phyloP scores from a whole-genome alignment of 2,797 vertebrate species.

The Hephaestus fuliginosus region DNA sequence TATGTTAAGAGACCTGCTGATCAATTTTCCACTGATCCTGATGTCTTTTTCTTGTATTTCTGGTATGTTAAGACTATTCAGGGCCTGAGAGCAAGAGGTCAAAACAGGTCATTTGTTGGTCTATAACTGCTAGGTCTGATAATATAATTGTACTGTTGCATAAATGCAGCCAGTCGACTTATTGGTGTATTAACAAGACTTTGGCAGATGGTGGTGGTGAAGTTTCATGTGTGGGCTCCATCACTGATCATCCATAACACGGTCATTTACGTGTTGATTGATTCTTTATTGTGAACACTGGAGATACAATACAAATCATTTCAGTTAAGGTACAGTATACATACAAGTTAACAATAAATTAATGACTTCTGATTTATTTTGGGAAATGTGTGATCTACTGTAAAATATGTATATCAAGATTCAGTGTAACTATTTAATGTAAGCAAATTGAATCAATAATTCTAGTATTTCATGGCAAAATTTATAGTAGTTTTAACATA shows the following conservation, averaged over 20 bases:
- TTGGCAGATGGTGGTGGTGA: constrained; percentile 48
- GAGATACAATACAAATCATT: constrained; percentile 64
- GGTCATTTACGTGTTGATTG: not conserved
- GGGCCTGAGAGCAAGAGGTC: not conserved
- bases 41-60: no score
- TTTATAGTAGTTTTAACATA: not conserved
- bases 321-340: constrained; percentile 49
- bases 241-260: not conserved
- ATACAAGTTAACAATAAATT: constrained; percentile 46
- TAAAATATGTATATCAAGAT: constrained; percentile 30
- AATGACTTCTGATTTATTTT: constrained; percentile 27
- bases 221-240: not conserved
- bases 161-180: not conserved
- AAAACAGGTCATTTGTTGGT: not conserved
- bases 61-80: not conserved
- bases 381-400: constrained; percentile 29
- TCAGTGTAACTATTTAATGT: not conserved
- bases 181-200: constrained; percentile 13
- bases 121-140: not conserved
- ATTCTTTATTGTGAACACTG: constrained; percentile 70
- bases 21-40: not conserved
- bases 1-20: not conserved
- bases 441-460: constrained; percentile 1
- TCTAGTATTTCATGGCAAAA: constrained; percentile 4
- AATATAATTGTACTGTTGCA: not conserved